Evolutionary conservation across 2,888 invertebrate genomes (phyloP).

Genomic region (Ellobium chinense): DNA sequence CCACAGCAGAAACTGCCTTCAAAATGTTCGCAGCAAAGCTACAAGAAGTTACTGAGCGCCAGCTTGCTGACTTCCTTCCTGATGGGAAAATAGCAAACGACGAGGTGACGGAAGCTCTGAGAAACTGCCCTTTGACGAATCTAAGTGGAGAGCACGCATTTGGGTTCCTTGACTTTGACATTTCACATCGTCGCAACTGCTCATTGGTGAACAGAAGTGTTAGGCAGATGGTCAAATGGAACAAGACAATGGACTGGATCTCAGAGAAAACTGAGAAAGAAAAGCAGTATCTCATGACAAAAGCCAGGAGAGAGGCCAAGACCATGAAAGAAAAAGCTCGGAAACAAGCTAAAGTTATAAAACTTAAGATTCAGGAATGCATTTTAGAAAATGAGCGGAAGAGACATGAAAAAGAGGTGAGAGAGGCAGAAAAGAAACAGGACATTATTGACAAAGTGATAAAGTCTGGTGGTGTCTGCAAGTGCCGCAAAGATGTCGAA

Average conservation of each 20-base stretch:
- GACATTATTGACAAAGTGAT: not conserved
- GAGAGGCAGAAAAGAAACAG: not conserved
- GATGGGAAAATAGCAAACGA: not conserved
- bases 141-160: not conserved
- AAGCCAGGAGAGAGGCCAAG: not conserved
- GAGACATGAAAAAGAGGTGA: not conserved
- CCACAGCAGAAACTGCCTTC: too few relatives aligned
- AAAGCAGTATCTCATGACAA: not conserved
- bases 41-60: not conserved
- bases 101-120: not conserved
- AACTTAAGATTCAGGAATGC: not conserved
- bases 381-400: not conserved
- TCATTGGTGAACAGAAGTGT: not conserved
- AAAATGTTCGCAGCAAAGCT: too few relatives aligned
- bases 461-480: not conserved
- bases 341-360: not conserved
- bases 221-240: not conserved
- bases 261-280: not conserved
- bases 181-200: not conserved
- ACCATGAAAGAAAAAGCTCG: not conserved
- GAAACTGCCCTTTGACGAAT: not conserved
- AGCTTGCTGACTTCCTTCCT: not conserved
- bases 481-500: not conserved
- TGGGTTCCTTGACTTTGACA: conserved; percentile 1
- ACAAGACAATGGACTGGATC: not conserved